Evolutionary conservation across 2,797 vertebrate species (phyloP).

Genomic region (Australoheros facetus): DNA sequence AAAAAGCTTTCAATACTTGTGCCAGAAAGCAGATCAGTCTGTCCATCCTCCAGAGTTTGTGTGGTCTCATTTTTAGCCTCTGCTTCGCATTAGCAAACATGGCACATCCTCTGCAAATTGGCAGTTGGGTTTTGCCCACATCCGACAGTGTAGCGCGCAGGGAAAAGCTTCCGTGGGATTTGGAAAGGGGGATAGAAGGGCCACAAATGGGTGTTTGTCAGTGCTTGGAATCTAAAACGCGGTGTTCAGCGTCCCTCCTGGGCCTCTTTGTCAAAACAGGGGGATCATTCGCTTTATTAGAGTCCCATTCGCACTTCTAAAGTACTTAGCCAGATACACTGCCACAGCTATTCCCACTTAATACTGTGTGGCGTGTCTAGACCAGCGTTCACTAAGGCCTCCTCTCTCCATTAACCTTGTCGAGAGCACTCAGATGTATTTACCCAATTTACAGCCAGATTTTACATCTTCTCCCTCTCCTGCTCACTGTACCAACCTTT

Average conservation of each 20-base stretch:
- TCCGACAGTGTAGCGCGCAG: constrained; percentile 71
- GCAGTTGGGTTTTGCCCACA: constrained; percentile 78
- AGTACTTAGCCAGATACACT: constrained; percentile 73
- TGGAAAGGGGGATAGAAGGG: constrained; percentile 62
- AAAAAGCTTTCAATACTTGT: constrained; percentile 34
- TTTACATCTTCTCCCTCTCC: constrained; percentile 52
- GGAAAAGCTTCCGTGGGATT: constrained; percentile 75
- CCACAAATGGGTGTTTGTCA: constrained; percentile 80
- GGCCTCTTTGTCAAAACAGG: constrained; percentile 77
- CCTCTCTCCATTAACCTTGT: constrained; percentile 81
- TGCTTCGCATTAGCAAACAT: constrained; percentile 80
- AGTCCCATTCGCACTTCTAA: constrained; percentile 70
- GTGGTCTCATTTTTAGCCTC: constrained; percentile 77
- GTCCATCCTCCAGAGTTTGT: constrained; percentile 73
- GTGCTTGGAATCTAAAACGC: constrained; percentile 74
- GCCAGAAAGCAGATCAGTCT: constrained; percentile 64
- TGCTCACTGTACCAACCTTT: constrained; percentile 49
- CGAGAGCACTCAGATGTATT: constrained; percentile 77
- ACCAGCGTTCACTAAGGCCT: constrained; percentile 71
- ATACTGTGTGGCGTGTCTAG: constrained; percentile 74
- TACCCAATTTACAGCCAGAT: constrained; percentile 74
- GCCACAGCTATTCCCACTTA: constrained; percentile 74
- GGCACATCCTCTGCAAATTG: constrained; percentile 81
- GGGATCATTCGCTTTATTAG: constrained; percentile 77
- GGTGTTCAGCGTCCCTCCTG: constrained; percentile 65